Evolutionary conservation across 2,888 invertebrate genomes (phyloP).

Genomic region (Cactoblastis cactorum): DNA sequence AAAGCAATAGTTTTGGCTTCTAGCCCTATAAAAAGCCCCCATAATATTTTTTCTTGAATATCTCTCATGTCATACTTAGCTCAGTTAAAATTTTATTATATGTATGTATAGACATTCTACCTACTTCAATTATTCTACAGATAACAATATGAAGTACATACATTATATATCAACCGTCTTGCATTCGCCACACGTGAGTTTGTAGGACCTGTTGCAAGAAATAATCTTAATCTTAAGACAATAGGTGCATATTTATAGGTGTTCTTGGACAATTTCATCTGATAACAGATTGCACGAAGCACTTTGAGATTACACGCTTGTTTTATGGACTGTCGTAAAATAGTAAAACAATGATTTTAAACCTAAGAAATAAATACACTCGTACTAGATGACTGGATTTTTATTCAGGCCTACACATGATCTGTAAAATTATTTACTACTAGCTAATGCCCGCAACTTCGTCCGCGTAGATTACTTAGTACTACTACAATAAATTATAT

Average conservation of each 20-base stretch:
- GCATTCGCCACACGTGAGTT: conserved; percentile 32
- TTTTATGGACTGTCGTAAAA: background rate
- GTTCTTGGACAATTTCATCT: background rate
- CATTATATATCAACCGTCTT: conserved; percentile 19
- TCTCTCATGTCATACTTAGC: too few relatives aligned
- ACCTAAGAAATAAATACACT: background rate
- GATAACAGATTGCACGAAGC: background rate
- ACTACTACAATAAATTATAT: too few relatives aligned
- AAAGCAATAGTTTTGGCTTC: too few relatives aligned
- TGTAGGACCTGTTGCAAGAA: conserved; percentile 27
- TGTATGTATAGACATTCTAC: too few relatives aligned
- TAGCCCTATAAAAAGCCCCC: too few relatives aligned
- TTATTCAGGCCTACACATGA: too few relatives aligned
- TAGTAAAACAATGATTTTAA: background rate
- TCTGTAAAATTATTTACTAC: too few relatives aligned
- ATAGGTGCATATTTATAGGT: background rate
- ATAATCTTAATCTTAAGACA: conserved; percentile 3
- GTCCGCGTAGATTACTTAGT: too few relatives aligned
- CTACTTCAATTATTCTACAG: background rate
- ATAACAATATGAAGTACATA: conserved; percentile 1
- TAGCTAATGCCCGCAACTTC: too few relatives aligned
- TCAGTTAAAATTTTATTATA: too few relatives aligned
- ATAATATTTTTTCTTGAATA: too few relatives aligned
- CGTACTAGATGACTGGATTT: too few relatives aligned
- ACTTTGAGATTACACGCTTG: background rate